Evolutionary conservation across 1,140 invertebrate genomes (phyloP), one percentile per base, ranked within the genome.

Genomic region (Sminthurides bifidus): DNA sequence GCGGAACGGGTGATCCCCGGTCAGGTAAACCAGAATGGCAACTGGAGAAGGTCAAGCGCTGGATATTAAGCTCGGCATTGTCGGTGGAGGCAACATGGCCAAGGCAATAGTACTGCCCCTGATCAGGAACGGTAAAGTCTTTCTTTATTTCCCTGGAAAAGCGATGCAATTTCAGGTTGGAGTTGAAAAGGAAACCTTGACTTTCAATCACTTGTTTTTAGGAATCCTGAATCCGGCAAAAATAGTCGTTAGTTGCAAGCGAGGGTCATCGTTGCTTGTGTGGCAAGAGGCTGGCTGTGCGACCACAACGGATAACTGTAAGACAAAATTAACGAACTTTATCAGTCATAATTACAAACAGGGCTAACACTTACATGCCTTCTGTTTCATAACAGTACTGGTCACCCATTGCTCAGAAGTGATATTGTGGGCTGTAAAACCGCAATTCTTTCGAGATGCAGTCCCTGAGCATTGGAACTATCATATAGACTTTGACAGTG

Each of bases 351-450:
- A 48, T 35, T 33, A 24, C 30, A 10, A 27, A 40, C 27, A 27
- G 5, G 26, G 14, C 29, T 24, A 2, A n/a, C 6, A 37, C 29
- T 27, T 35, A 29, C 8, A 15, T 45, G 40, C 12, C 6, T 17
- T 48, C 26, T 66, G 66, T 49, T 37, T 3, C 14, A 21, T 55
- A 29, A 6, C 43, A 72, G 71, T 40, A 78, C 24, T 75, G 73
- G 72, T 81, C n/a, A 69, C 79, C 0, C 58, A 68, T 52, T 77
- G 80, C 50, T 80, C 81, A 67, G 78, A 92, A 60, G 72, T 91
- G 21, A 73, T 94, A 60, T 82, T 94, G 64, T 69, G 95, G 41
- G 81, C 86, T 41, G 79, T 94, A 0, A 95, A 96, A 68, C 91
- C 91, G 1, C 79, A 85, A 54, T 76, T 87, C 54, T 75, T 94